phyloP scores from a whole-genome alignment of 2,797 vertebrate genomes.

The Crocidura indochinensis region DNA sequence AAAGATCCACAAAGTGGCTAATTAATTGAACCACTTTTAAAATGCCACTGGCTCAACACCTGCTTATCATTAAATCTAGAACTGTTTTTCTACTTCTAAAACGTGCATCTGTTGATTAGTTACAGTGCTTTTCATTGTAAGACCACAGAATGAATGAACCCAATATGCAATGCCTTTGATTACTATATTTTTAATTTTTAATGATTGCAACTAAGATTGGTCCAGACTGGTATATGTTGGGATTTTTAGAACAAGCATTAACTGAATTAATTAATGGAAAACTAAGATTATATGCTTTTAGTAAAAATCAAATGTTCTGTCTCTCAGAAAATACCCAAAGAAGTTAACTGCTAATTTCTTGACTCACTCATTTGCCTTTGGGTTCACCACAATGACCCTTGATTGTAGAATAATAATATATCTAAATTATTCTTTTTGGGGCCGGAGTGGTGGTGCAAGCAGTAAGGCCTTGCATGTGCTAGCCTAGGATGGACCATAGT shows the following conservation, averaged over 20 bases:
- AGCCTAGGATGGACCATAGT: too few relatives aligned
- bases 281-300: not conserved
- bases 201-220: not conserved
- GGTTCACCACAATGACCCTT: too few relatives aligned
- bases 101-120: not conserved
- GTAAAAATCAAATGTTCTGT: not conserved
- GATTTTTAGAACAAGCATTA: not conserved
- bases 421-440: not conserved
- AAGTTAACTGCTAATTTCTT: not conserved
- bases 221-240: not conserved
- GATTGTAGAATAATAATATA: conserved; percentile 24
- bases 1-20: not conserved
- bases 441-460: too few relatives aligned
- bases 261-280: not conserved
- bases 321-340: too few relatives aligned
- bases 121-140: not conserved
- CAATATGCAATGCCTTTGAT: not conserved
- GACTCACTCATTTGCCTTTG: not conserved
- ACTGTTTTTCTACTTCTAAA: not conserved
- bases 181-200: not conserved
- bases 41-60: not conserved
- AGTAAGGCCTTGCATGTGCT: too few relatives aligned
- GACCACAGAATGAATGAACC: not conserved
- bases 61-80: not conserved
- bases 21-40: not conserved